A percentile compares a stretch with the other conserved stretches of the same genome.
These are phyloP conservation scores for Meloidogyne floridensis DNA, from an alignment of 1,140 invertebrate species.

Conservation along the genomic window DNA sequence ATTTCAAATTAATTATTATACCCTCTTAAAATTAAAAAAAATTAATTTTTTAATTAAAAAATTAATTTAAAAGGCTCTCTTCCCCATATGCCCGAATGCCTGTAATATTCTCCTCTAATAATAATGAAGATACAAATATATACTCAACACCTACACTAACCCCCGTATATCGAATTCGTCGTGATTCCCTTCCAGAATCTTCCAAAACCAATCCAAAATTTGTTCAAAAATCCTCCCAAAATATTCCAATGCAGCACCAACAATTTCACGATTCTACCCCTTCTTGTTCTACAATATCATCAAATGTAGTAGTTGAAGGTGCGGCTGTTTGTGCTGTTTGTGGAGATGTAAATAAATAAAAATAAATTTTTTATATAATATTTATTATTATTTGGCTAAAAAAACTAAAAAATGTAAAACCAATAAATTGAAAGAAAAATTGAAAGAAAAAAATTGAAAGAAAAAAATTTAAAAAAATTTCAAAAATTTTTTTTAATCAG, in stretches of 20 bases:
- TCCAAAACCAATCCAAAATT: conserved; percentile 32
- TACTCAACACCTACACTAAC: background rate
- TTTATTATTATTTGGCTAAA: too few relatives aligned
- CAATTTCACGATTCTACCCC: background rate
- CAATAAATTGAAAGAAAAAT: too few relatives aligned
- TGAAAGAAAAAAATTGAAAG: too few relatives aligned
- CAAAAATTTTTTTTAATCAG: background rate
- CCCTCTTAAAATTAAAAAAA: too few relatives aligned
- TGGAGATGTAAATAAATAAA: conserved; percentile 45
- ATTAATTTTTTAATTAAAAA: too few relatives aligned
- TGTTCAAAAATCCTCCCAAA: conserved; percentile 51
- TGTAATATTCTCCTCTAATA: background rate
- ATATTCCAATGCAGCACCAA: conserved; percentile 18
- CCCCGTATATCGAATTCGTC: background rate
- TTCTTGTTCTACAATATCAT: conserved; percentile 10
- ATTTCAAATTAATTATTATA: too few relatives aligned
- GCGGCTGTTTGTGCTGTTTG: conserved; percentile 61
- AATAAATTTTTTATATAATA: too few relatives aligned
- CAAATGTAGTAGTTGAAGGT: conserved; percentile 19
- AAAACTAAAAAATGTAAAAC: too few relatives aligned
- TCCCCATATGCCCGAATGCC: background rate
- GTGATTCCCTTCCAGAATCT: background rate
- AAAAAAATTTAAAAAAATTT: background rate
- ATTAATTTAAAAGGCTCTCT: background rate
- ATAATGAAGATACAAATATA: background rate